Conservation (phyloP, 2,797 vertebrate species). For the Diceros bicornis region DNA sequence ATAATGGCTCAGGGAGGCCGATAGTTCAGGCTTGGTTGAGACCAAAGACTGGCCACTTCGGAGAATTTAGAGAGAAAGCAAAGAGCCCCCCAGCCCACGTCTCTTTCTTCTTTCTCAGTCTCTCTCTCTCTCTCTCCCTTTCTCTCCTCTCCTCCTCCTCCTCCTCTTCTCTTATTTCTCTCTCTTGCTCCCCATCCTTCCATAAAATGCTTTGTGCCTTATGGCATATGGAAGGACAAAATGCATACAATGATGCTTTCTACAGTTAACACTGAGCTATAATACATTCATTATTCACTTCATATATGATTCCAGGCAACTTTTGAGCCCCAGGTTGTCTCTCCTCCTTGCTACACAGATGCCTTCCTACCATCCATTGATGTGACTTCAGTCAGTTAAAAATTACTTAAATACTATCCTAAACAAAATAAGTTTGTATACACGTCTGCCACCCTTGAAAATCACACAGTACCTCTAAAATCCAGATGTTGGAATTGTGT, state of each 20-base stretch:
- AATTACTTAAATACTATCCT: slow-evolving; percentile 42
- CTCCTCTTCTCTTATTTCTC: background rate
- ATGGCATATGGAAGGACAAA: background rate
- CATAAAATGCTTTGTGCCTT: background rate
- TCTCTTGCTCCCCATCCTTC: background rate
- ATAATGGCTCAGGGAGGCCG: background rate
- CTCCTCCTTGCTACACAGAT: background rate
- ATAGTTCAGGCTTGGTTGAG: background rate
- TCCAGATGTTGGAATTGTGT: background rate
- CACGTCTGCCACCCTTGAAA: background rate
- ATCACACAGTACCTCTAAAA: background rate
- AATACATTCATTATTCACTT: background rate
- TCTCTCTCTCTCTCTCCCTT: background rate
- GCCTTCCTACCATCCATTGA: background rate
- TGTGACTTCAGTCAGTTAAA: slow-evolving; percentile 37
- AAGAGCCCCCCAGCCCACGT: background rate
- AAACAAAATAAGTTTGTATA: slow-evolving; percentile 34
- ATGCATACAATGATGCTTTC: background rate
- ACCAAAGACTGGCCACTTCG: background rate
- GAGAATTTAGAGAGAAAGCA: slow-evolving; percentile 44
- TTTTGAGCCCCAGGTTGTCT: background rate
- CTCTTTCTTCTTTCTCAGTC: background rate
- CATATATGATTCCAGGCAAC: background rate
- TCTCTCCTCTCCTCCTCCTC: background rate
- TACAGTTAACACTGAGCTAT: background rate